Evolutionary conservation across 2,888 invertebrate species (phyloP).

Genomic region (Imbricaverruca yamaguchii): DNA sequence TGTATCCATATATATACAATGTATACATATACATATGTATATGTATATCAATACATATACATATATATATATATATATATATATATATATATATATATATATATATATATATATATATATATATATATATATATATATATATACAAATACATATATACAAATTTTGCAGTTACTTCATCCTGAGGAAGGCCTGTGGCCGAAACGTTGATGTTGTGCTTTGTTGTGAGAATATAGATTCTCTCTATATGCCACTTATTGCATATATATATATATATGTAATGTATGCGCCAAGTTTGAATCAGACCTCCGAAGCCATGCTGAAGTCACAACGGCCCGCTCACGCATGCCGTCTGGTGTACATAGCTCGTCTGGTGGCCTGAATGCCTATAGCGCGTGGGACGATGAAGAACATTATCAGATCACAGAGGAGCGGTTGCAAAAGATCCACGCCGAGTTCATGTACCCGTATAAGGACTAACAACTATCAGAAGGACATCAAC

Average conservation of each 20-base stretch:
- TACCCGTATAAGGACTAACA: slow-evolving; percentile 58
- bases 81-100: neutral
- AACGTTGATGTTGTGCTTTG: too few species aligned
- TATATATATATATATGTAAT: slow-evolving; percentile 18
- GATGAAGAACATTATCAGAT: slow-evolving; percentile 50
- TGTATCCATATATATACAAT: too few species aligned
- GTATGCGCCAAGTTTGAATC: too few species aligned
- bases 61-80: neutral
- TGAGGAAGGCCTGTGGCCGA: too few species aligned
- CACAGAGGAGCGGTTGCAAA: slow-evolving; percentile 56
- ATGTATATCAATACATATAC: too few species aligned
- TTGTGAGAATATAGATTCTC: too few species aligned
- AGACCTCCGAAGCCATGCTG: too few species aligned
- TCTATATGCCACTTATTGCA: neutral
- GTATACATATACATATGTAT: too few species aligned
- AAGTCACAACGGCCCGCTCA: too few species aligned
- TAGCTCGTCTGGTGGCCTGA: neutral
- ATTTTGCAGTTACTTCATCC: too few species aligned
- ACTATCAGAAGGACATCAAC: slow-evolving; percentile 72
- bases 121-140: slow-evolving; percentile 19
- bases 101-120: slow-evolving; percentile 21
- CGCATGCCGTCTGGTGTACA: too few species aligned
- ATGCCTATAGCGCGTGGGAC: neutral
- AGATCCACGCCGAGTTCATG: slow-evolving; percentile 65
- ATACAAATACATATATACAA: slow-evolving; percentile 18